These are phyloP conservation scores for Loris lydekkerianus DNA, from an alignment of 2,797 vertebrate genomes.

Conservation along the genomic window DNA sequence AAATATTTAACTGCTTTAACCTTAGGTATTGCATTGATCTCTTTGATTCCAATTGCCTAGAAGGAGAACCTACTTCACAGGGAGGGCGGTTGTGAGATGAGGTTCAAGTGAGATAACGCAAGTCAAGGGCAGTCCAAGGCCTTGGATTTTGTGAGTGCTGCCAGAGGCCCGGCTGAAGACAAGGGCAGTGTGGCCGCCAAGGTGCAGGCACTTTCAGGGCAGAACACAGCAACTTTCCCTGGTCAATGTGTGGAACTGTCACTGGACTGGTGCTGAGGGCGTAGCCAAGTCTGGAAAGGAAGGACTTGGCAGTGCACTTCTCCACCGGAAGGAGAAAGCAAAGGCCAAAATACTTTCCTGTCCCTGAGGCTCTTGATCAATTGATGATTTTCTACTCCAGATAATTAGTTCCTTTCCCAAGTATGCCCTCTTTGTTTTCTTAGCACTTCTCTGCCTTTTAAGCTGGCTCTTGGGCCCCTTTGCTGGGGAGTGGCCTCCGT, in stretches of 20 bases:
- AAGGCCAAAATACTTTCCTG: not conserved
- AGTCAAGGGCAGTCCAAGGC: not conserved
- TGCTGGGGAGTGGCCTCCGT: not conserved
- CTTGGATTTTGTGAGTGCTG: rapidly evolving
- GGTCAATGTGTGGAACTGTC: no score
- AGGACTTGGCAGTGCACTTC: not conserved
- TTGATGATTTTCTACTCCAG: not conserved
- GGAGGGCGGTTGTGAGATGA: not conserved
- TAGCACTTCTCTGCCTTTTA: not conserved
- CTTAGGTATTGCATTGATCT: not conserved
- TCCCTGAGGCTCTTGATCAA: not conserved
- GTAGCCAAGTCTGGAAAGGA: not conserved
- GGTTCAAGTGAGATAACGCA: not conserved
- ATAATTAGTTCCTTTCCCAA: not conserved
- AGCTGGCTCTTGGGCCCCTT: not conserved
- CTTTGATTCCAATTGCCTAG: not conserved
- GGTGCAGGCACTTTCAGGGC: not conserved
- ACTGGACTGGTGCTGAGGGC: not conserved
- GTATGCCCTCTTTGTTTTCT: not conserved
- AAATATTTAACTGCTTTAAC: not conserved
- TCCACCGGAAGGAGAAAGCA: not conserved
- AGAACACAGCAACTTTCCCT: not conserved
- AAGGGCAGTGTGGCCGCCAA: no score
- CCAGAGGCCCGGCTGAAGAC: not conserved
- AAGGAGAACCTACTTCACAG: not conserved